Conservation (phyloP, 2,797 vertebrate species). For the Onychomys arenicola region DNA sequence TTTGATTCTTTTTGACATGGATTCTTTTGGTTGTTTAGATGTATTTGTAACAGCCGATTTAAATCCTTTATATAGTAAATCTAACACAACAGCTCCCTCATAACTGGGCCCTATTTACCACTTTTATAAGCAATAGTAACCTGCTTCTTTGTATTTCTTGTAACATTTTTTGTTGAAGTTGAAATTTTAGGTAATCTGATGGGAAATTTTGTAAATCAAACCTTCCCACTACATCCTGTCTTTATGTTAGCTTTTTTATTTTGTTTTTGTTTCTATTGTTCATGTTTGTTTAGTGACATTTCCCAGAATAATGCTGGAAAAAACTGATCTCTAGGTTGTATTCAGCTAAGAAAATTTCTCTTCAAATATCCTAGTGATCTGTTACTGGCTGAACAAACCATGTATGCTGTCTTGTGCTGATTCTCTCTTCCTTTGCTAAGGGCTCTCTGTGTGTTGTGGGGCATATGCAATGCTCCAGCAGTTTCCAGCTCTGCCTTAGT, state of each 20-base stretch:
- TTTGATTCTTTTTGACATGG: neutral
- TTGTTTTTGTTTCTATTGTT: neutral
- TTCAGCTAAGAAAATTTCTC: neutral
- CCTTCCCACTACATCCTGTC: neutral
- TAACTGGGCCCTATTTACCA: neutral
- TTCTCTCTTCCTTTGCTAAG: neutral
- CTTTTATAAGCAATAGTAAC: neutral
- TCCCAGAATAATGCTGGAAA: neutral
- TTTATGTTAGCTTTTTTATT: neutral
- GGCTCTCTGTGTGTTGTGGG: neutral
- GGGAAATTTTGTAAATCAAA: neutral
- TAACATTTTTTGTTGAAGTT: neutral
- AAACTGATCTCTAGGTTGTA: neutral
- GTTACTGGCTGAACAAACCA: neutral
- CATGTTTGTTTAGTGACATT: slow-evolving; percentile 1
- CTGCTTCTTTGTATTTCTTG: neutral
- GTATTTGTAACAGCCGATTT: neutral
- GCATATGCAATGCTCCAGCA: neutral
- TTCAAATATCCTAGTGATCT: neutral
- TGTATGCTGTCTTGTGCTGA: neutral
- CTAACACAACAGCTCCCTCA: neutral
- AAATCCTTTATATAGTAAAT: neutral
- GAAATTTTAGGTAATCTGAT: neutral
- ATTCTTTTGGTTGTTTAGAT: slow-evolving; percentile 25
- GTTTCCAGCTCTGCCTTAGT: neutral